Evolutionary conservation across 2,888 invertebrate genomes (phyloP), one percentile per base, ranked within the genome.

Genomic region (Watsonalla cultraria): DNA sequence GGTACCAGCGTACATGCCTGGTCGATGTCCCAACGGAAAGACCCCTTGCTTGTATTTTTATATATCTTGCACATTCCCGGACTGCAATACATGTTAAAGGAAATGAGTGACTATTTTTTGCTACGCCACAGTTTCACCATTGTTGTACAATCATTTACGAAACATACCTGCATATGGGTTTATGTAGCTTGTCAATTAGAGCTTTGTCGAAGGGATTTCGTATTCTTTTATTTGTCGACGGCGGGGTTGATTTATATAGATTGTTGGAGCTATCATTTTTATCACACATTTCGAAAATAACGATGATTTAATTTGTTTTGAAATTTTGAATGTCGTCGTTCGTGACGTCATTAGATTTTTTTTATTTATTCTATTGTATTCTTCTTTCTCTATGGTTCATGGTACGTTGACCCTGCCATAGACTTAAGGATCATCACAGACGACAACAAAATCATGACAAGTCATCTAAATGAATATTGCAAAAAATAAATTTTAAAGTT

Each of bases 181-280:
- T 90, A 77, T 94, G 94, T 54, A 95, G 80, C 69, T 91, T 92
- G 62, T 93, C 93, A 51, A 93, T 92, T 60, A 94, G 80, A 51
- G 91, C 93, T 65, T 89, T 90, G 67, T 95, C 94, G 74, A 95
- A 95, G 5, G 95, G 95, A 87, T 95, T 95, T 58, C 92, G 88
- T 51, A 94, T 92, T 82, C 84, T 90, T 69, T 72, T 82, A 65
- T 77, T 83, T 45, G 78, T 78, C 51, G 85, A 78, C 45, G 87
- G 86, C 39, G 90, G 89, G 24, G 90, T 87, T 34, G 78, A 82
- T 76, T 84, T 88, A 69, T 74, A 74, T 66, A 73, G 70, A 73
- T 54, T 71, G 66, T 72, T 76, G 52, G 76, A 74, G 59, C 74
- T 75, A 64, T 74, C 82, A 81, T 86, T 85, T 80, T 79, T 81